Conservation (phyloP, 2,113 vertebrate genomes). For the Colius striatus region DNA sequence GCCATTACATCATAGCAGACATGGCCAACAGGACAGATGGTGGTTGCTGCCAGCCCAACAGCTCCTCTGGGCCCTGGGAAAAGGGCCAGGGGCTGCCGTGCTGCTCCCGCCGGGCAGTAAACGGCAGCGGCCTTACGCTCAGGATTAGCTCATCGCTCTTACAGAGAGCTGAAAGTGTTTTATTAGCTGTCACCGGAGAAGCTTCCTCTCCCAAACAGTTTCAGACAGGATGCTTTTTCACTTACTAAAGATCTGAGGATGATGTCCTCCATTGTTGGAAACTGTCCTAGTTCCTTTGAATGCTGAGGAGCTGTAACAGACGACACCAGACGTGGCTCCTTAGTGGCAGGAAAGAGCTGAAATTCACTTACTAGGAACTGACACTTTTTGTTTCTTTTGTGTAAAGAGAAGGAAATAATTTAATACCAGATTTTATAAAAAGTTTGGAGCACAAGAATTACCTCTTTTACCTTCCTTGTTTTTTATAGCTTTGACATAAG, state of each 20-base stretch:
- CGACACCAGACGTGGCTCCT: background rate
- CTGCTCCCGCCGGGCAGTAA: background rate
- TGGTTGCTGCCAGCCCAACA: background rate
- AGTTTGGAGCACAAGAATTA: slow-evolving; percentile 1
- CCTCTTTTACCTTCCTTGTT: slow-evolving; percentile 42
- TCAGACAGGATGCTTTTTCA: slow-evolving; percentile 55
- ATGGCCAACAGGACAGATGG: slow-evolving; percentile 53
- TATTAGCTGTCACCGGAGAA: slow-evolving; percentile 21
- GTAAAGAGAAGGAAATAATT: slow-evolving; percentile 25
- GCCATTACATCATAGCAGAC: background rate
- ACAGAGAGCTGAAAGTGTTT: background rate
- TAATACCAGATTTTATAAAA: background rate
- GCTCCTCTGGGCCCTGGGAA: background rate
- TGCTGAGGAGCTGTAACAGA: background rate
- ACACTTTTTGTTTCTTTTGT: background rate
- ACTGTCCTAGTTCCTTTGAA: slow-evolving; percentile 46
- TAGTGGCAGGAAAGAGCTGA: slow-evolving; percentile 13
- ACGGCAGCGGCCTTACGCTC: fast-evolving
- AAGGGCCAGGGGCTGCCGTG: fast-evolving
- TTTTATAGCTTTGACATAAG: slow-evolving; percentile 53
- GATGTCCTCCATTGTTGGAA: slow-evolving; percentile 2
- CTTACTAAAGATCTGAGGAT: slow-evolving; percentile 18
- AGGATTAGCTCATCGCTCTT: background rate
- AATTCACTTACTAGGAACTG: slow-evolving; percentile 9
- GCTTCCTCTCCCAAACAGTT: slow-evolving; percentile 43